These are phyloP conservation scores for Eumaeus atala DNA, from an alignment of 1,140 invertebrate species.

Conservation along the genomic window DNA sequence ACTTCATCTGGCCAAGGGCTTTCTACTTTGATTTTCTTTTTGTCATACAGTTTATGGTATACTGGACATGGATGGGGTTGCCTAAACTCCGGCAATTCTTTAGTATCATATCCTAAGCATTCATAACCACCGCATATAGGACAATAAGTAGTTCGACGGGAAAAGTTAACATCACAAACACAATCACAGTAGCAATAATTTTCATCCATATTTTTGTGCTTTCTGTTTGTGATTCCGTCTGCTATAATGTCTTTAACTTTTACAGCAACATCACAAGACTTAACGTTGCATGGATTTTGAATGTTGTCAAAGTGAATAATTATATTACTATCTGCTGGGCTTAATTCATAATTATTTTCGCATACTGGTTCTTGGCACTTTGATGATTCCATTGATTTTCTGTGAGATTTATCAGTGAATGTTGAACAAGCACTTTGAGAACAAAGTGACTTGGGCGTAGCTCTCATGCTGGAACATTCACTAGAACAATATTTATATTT, in stretches of 20 bases:
- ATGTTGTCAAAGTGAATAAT: constrained; percentile 48
- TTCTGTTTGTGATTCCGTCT: constrained; percentile 35
- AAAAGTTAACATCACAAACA: constrained; percentile 53
- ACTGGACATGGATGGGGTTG: constrained; percentile 65
- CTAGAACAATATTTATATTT: constrained; percentile 47
- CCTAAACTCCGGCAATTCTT: constrained; percentile 41
- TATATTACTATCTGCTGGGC: constrained; percentile 56
- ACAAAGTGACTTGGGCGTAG: constrained; percentile 40
- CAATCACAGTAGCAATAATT: constrained; percentile 60
- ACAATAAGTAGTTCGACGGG: constrained; percentile 58
- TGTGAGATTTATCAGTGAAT: constrained; percentile 21
- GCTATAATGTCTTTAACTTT: constrained; percentile 57
- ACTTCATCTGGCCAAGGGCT: constrained; percentile 49
- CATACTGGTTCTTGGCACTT: constrained; percentile 37
- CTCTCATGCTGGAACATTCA: constrained; percentile 45
- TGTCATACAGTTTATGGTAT: constrained; percentile 62
- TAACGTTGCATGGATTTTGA: constrained; percentile 52
- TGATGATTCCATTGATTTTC: constrained; percentile 20
- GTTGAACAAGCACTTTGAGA: constrained; percentile 48
- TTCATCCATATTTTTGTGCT: constrained; percentile 27
- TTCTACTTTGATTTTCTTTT: constrained; percentile 43
- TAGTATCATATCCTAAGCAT: constrained; percentile 52
- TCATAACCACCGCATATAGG: constrained; percentile 60
- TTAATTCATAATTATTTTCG: constrained; percentile 26
- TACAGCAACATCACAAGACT: constrained; percentile 50